Evolutionary conservation across 2,888 invertebrate species (phyloP).

Genomic region (Stramonita haemastoma): DNA sequence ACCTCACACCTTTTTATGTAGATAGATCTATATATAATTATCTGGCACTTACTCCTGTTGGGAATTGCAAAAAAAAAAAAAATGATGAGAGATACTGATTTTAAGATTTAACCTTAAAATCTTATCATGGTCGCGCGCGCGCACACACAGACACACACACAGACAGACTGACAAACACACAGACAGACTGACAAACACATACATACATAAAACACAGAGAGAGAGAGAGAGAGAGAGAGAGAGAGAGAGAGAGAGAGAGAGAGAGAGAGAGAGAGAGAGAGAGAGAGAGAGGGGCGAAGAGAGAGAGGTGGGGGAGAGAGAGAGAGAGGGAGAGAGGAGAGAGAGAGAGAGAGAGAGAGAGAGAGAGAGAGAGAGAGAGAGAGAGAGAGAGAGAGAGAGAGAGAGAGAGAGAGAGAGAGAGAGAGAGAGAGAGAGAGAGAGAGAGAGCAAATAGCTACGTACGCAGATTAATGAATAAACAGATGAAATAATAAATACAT

Average conservation of each 20-base stretch:
- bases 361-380: conserved; percentile 1
- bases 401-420: neutral
- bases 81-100: too few species aligned
- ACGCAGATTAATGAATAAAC: too few species aligned
- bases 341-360: neutral
- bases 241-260: conserved; percentile 1
- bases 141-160: too few species aligned
- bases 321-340: neutral
- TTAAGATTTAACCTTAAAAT: too few species aligned
- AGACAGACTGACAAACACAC: neutral
- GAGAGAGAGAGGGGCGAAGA: neutral
- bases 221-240: neutral
- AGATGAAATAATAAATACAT: neutral
- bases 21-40: too few species aligned
- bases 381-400: neutral
- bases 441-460: neutral
- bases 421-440: neutral
- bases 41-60: too few species aligned
- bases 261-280: neutral
- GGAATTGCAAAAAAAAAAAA: too few species aligned
- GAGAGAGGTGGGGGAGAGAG: neutral
- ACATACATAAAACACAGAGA: neutral
- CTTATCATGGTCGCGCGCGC: too few species aligned
- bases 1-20: too few species aligned
- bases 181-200: neutral